phyloP scores from a whole-genome alignment of 2,888 invertebrate genomes.

The Xanthorhoe spadicearia region DNA sequence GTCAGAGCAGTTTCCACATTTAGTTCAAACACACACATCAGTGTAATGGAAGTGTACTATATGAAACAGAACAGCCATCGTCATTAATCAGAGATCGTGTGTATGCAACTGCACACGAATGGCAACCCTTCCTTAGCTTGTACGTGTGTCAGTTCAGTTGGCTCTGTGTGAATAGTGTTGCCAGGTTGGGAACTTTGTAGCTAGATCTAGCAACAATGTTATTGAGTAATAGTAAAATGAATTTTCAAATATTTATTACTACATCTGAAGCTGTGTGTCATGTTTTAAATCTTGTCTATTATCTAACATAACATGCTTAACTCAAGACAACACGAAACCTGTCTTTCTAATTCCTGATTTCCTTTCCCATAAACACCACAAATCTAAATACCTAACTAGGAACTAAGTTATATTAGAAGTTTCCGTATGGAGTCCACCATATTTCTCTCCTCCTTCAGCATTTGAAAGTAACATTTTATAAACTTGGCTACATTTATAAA shows the following conservation, averaged over 20 bases:
- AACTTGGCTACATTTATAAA: neutral
- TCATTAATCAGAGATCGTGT: constrained; percentile 56
- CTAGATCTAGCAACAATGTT: constrained; percentile 9
- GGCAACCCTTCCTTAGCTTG: constrained; percentile 53
- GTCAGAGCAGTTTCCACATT: constrained; percentile 67
- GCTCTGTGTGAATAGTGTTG: constrained; percentile 47
- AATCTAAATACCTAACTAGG: no score
- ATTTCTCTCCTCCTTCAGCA: no score
- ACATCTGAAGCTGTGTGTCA: no score
- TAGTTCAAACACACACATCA: constrained; percentile 56
- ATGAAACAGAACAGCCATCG: constrained; percentile 52
- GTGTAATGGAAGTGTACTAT: constrained; percentile 17
- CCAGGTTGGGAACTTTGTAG: constrained; percentile 22
- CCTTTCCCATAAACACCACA: no score
- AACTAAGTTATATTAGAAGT: no score
- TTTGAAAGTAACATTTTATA: neutral
- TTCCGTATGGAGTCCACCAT: no score
- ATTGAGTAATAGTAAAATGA: no score
- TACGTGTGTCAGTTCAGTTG: constrained; percentile 46
- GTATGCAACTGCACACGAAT: constrained; percentile 46
- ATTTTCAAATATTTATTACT: no score
- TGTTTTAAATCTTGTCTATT: no score
- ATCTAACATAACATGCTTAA: no score
- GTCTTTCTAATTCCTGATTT: no score
- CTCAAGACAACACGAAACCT: no score